Base-by-base conservation (phyloP, 1,140 invertebrate species). In the Drosophila nannoptera region DNA sequence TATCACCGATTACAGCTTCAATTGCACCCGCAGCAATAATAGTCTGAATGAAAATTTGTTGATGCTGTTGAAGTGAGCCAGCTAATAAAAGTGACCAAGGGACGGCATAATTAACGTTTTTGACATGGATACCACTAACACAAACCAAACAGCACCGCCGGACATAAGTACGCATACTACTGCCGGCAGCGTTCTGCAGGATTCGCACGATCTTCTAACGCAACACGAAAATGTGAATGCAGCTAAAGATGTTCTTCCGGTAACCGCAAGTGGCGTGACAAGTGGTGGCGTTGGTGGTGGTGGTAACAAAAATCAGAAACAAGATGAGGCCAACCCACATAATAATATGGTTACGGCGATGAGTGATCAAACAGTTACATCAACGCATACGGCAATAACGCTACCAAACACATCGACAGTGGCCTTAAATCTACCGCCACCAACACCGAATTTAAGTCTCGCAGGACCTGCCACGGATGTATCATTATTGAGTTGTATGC, bases 101-200 rank as follows among this genome's bases (percentile, higher is more conserved):
- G 53, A 16, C 7, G 36, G 43, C 55, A 43, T 52, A 40, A 59
- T 43, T 49, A 63, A 46, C 52, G 14, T 43, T 29, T 64, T 69
- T 67, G 78, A 76, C 42, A 76, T 83, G 78, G 78, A 82, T 42
- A 71, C 42, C 33, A 63, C 35, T 52, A 72, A 58, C n/a, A 59
- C 65, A 36, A 77, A 54, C 42, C 54, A 50, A 67, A 58, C 74
- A 56, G 45, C 67, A 60, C 3, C 76, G 4, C 45, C 64, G 22
- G 60, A 67, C 52, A 11, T 73, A 12, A 72, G 66, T 14, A 22
- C 72, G 9, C 43, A 59, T 48, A 14, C 60, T 48, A 14, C 60
- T 5, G n/a, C 16, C 16, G 56, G 63, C 54, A 77, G 61, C 52
- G 31, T 55, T 32, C 29, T 48, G 14, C 67, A 67, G 36, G 22